Evolutionary conservation across 2,888 invertebrate species (phyloP).

Genomic region (Dicyrtomina minuta): DNA sequence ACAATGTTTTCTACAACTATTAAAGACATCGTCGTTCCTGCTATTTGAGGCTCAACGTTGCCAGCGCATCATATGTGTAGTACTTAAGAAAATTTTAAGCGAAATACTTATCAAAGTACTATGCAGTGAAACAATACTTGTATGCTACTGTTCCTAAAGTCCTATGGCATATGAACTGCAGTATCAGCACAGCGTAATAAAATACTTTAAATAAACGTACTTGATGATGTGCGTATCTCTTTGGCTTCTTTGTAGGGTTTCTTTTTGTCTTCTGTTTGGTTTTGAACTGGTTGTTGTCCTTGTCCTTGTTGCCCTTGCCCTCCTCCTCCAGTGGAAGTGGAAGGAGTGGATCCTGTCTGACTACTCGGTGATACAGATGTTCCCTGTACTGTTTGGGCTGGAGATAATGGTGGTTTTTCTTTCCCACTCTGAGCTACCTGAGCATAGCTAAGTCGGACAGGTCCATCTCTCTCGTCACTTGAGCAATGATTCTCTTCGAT

Average conservation of each 20-base stretch:
- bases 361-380: constrained; percentile 24
- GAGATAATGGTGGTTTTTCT: constrained; percentile 41
- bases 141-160: no score
- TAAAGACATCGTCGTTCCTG: no score
- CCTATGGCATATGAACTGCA: no score
- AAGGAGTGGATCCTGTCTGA: constrained; percentile 13
- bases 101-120: no score
- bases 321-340: background rate
- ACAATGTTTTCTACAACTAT: no score
- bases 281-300: constrained; percentile 20
- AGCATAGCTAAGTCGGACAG: constrained; percentile 63
- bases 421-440: constrained; percentile 64
- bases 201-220: constrained; percentile 43
- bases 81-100: no score
- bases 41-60: no score
- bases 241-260: constrained; percentile 48
- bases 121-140: no score
- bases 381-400: constrained; percentile 23
- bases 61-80: no score
- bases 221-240: constrained; percentile 43
- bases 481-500: constrained; percentile 51
- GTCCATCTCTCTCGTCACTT: constrained; percentile 52
- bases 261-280: constrained; percentile 41
- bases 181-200: no score
- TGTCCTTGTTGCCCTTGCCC: constrained; percentile 18